Percentiles rank a stretch among this genome's conserved stretches.
phyloP scores from a whole-genome alignment of 2,888 invertebrate genomes.

The Drosophila nr. perissopoda region DNA sequence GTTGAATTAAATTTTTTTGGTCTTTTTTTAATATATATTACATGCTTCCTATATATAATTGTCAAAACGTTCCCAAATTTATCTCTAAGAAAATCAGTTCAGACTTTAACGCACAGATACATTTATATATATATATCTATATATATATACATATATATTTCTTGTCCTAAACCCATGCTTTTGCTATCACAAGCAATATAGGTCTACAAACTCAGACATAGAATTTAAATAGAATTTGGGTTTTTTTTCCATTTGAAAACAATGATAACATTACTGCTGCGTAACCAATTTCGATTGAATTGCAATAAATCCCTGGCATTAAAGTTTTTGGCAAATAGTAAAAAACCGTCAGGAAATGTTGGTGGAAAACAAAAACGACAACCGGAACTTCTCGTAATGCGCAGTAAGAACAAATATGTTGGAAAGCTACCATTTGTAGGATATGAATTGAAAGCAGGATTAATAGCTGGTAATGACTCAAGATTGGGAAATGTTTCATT shows the following conservation, averaged over 20 bases:
- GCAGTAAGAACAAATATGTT: neutral
- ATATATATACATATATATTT: neutral
- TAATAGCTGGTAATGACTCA: neutral
- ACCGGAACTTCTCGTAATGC: neutral
- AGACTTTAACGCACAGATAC: neutral
- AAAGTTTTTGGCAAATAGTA: neutral
- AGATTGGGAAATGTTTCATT: neutral
- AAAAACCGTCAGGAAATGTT: neutral
- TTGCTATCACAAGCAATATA: slow-evolving; percentile 17
- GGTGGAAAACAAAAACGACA: neutral
- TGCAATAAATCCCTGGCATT: slow-evolving; percentile 20
- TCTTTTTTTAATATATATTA: neutral
- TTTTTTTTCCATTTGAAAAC: neutral
- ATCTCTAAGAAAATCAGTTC: neutral
- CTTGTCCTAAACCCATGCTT: slow-evolving; percentile 3
- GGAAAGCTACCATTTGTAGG: neutral
- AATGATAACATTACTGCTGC: slow-evolving; percentile 50
- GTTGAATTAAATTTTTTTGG: neutral
- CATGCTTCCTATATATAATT: neutral
- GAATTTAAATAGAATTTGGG: slow-evolving; percentile 7
- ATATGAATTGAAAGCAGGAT: neutral
- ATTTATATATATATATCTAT: neutral
- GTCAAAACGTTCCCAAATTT: neutral
- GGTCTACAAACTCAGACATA: neutral
- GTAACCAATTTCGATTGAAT: slow-evolving; percentile 25